Percentiles rank a stretch among this genome's conserved stretches.
Conservation (phyloP, 2,113 vertebrate species). For the Mormoops blainvillei region DNA sequence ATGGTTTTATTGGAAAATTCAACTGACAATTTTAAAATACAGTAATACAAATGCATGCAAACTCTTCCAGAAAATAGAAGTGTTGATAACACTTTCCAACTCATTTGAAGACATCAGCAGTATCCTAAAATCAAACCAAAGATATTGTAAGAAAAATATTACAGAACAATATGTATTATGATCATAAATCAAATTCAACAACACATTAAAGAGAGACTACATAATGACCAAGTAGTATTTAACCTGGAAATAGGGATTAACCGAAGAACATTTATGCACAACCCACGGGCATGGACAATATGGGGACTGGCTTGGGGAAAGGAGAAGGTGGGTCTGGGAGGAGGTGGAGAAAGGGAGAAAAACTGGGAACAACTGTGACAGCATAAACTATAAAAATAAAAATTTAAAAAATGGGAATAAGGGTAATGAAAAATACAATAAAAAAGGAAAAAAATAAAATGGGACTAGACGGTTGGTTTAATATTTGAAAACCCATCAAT, state of each 20-base stretch:
- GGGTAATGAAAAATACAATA: too few relatives aligned
- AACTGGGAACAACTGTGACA: too few relatives aligned
- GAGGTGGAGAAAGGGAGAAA: too few relatives aligned
- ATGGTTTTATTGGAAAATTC: neutral
- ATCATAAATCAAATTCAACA: neutral
- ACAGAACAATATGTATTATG: neutral
- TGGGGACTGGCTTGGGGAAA: too few relatives aligned
- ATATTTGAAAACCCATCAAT: neutral
- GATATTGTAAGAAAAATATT: neutral
- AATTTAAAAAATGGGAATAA: too few relatives aligned
- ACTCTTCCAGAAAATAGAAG: neutral
- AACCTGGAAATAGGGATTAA: neutral
- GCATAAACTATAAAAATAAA: too few relatives aligned
- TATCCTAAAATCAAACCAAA: neutral
- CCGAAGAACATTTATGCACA: too few relatives aligned
- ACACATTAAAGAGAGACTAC: neutral
- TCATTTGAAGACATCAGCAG: neutral
- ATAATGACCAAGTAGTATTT: neutral
- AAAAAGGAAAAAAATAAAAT: neutral
- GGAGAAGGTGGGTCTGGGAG: too few relatives aligned
- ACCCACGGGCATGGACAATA: too few relatives aligned
- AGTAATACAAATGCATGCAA: neutral
- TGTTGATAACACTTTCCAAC: neutral
- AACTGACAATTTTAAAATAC: neutral
- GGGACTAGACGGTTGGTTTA: neutral